Percentiles rank a stretch among this genome's conserved stretches.
Conservation (phyloP, 2,113 vertebrate species). For the Onychostruthus taczanowskii region DNA sequence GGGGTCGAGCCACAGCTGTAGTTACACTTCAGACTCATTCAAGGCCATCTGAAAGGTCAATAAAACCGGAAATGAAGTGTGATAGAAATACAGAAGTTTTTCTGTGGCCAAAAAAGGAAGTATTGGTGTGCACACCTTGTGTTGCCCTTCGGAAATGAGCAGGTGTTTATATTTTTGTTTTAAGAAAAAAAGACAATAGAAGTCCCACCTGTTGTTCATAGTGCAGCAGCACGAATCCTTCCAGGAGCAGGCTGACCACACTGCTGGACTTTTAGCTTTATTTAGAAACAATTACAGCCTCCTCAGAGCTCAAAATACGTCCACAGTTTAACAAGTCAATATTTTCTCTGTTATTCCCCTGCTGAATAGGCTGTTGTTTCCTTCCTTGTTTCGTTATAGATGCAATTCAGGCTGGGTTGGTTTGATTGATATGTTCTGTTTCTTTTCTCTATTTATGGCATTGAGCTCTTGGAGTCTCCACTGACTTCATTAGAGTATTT, state of each 20-base stretch:
- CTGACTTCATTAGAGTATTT: conserved; percentile 58
- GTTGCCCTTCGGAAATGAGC: background rate
- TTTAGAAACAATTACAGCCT: conserved; percentile 10
- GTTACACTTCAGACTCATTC: background rate
- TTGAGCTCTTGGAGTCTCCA: background rate
- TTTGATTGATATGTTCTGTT: conserved; percentile 60
- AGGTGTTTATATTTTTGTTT: background rate
- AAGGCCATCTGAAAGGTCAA: background rate
- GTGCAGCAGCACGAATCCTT: background rate
- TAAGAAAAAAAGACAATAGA: background rate
- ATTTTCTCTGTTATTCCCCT: conserved; percentile 11
- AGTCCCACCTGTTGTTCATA: background rate
- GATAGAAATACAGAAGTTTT: background rate
- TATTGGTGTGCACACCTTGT: rapidly evolving
- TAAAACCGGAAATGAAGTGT: background rate
- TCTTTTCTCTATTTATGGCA: conserved; percentile 33
- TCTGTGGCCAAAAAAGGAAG: background rate
- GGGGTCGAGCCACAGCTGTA: background rate
- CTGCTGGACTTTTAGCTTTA: background rate
- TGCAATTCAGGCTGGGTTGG: background rate
- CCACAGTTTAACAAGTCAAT: background rate
- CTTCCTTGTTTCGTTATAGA: background rate
- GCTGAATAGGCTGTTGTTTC: background rate
- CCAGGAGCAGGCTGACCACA: background rate
- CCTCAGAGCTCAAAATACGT: background rate